phyloP scores from a whole-genome alignment of 2,888 invertebrate species.

The Dysmachus trigonus region DNA sequence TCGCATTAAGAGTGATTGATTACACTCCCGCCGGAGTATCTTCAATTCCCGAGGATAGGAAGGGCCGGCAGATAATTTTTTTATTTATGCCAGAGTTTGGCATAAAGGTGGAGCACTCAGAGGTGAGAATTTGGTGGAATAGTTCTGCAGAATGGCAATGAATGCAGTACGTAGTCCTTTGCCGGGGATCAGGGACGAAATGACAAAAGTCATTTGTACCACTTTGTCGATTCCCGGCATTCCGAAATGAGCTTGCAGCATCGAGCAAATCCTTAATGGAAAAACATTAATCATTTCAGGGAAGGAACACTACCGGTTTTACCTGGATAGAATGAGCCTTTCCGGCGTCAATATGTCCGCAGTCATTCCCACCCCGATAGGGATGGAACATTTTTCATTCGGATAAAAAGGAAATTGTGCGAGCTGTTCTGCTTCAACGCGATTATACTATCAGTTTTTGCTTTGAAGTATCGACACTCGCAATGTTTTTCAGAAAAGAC shows the following conservation, averaged over 20 bases:
- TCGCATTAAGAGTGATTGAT: conserved; percentile 32
- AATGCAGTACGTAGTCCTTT: neutral
- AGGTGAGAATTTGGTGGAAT: neutral
- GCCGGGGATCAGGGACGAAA: neutral
- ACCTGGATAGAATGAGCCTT: neutral
- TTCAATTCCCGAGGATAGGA: neutral
- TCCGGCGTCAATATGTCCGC: neutral
- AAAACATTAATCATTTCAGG: neutral
- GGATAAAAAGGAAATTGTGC: neutral
- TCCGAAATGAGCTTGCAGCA: neutral
- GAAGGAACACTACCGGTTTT: neutral
- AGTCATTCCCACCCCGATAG: neutral
- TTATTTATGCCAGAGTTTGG: neutral
- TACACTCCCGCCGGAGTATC: neutral
- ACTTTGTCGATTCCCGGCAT: neutral
- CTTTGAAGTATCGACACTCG: neutral
- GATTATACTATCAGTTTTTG: neutral
- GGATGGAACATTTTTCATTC: neutral
- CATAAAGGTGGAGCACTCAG: neutral
- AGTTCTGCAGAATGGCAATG: neutral
- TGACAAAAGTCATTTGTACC: conserved; percentile 4
- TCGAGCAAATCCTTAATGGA: neutral
- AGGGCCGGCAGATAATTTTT: neutral
- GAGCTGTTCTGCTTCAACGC: neutral
- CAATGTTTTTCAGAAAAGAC: neutral